A percentile compares a stretch with the other conserved stretches of the same genome.
Evolutionary conservation across 1,140 invertebrate species (phyloP).

Genomic region (Nymphalis io): DNA sequence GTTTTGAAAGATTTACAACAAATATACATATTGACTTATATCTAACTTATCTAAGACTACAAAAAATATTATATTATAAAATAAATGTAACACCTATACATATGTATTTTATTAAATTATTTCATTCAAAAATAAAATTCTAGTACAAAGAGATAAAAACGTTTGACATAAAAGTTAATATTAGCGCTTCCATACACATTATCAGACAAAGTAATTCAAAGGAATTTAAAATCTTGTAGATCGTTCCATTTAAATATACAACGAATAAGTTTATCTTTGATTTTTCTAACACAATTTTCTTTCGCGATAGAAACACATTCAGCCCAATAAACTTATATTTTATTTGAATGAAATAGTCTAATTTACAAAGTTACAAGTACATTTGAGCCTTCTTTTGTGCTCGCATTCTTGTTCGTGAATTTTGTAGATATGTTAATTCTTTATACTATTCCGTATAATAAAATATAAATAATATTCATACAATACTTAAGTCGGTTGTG

Average conservation of each 20-base stretch:
- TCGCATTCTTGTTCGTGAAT: conserved; percentile 57
- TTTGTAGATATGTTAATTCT: conserved; percentile 73
- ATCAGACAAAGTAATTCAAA: not conserved
- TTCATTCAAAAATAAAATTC: conserved; percentile 48
- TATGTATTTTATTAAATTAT: conserved; percentile 50
- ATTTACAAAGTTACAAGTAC: conserved; percentile 40
- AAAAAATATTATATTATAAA: conserved; percentile 50
- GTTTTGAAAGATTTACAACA: conserved; percentile 59
- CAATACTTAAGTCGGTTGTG: conserved; percentile 19
- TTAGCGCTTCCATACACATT: not conserved
- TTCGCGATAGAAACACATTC: not conserved
- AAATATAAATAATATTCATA: conserved; percentile 27
- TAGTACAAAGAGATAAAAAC: not conserved
- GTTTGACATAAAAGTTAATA: not conserved
- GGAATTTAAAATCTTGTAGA: conserved; percentile 6
- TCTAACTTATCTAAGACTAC: conserved; percentile 43
- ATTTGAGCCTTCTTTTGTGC: conserved; percentile 76
- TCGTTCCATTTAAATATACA: not conserved
- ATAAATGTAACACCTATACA: conserved; percentile 44
- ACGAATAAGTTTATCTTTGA: not conserved
- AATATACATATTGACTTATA: conserved; percentile 51
- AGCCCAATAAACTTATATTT: conserved; percentile 26
- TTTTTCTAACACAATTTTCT: not conserved
- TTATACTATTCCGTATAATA: conserved; percentile 51
- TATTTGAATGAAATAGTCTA: conserved; percentile 37